Evolutionary conservation across 2,797 vertebrate species (phyloP), one percentile per base, ranked within the genome.

Genomic region (Chrosomus eos): DNA sequence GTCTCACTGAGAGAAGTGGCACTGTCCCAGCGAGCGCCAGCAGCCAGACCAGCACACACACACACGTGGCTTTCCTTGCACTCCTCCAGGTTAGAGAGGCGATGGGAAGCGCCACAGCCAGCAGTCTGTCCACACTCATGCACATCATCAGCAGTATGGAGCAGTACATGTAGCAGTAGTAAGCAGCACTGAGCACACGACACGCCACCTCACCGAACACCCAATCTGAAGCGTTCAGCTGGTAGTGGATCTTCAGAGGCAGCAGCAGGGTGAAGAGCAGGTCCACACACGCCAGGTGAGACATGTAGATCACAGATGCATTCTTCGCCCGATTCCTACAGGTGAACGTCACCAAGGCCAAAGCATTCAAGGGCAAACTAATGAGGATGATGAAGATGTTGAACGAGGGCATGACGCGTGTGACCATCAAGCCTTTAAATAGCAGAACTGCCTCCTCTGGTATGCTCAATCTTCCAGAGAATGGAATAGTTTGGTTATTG

Each of bases 121-220:
- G 90, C 51, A 97, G 96, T 3, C 97, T 95, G 90, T 98, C 97
- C 0, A 96, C 90, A 53, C 96, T 97, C 43, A 98, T 98, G 89
- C 94, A 95, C 0, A 95, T 95, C 85, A 97, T 96, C 73, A 99
- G 95, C 88, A 98, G 92, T 72, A 97, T 68, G 0, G 97, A 98
- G 87, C 96, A 96, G 26, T 98, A 97, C 97, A 98, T 98, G 92
- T 99, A 97, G 90, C 96, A 96, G 91, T 97, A 98, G 78, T 97
- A 98, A 0, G 95, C 95, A 0, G 95, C 95, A 0, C 96, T 98
- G 88, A 97, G 88, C 3, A 96, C 89, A 2, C 95, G 93, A 89
- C 97, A 99, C 95, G 96, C 91, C 0, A 81, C 3, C 0, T 93
- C 43, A 5, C 97, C 97, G 36, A 97, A 98, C 0, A 38, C 16